Evolutionary conservation across 1,140 invertebrate species (phyloP).

Genomic region (Tetragnatha versicolor): DNA sequence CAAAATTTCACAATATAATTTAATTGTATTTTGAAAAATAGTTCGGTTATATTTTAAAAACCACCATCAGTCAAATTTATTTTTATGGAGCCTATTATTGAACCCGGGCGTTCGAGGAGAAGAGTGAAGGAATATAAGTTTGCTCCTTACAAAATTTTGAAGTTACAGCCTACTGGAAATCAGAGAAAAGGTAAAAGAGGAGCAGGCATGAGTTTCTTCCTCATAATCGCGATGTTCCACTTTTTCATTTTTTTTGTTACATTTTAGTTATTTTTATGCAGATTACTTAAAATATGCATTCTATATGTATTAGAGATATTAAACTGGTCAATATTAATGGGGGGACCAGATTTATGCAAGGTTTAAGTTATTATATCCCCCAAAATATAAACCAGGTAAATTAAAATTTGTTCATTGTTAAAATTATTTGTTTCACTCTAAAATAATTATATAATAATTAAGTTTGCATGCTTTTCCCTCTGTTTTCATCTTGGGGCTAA

Average conservation of each 20-base stretch:
- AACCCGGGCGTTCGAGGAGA: background rate
- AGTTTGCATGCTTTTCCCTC: no score
- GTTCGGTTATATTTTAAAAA: background rate
- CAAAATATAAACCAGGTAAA: no score
- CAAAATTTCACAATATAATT: background rate
- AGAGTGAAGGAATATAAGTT: constrained; percentile 1
- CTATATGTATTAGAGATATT: background rate
- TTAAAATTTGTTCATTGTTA: no score
- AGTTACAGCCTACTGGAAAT: constrained; percentile 8
- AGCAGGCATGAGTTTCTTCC: background rate
- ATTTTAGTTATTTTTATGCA: background rate
- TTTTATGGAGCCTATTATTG: background rate
- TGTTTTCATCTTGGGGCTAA: no score
- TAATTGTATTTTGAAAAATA: background rate
- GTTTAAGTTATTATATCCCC: no score
- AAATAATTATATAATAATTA: no score
- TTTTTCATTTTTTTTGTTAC: background rate
- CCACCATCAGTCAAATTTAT: no score
- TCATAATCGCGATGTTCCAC: background rate
- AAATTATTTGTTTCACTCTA: no score
- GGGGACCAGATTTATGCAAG: background rate
- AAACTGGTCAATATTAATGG: background rate
- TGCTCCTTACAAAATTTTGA: constrained; percentile 8
- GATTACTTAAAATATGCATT: background rate
- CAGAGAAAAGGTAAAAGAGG: constrained; percentile 9